Percentiles rank a stretch among this genome's conserved stretches.
Conservation (phyloP, 2,797 vertebrate genomes). For the Eleutherodactylus coqui region DNA sequence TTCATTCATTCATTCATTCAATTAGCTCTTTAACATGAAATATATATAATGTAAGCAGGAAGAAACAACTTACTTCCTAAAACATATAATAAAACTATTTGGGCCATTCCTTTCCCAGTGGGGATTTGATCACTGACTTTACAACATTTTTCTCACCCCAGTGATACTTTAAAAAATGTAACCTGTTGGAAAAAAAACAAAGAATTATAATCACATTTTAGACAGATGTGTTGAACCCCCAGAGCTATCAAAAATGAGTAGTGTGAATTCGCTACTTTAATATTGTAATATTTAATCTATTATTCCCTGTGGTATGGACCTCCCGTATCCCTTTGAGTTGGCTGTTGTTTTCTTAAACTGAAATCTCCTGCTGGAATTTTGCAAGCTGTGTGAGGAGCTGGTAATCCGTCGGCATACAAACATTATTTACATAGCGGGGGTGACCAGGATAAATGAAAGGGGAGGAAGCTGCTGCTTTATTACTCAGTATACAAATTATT, state of each 20-base stretch:
- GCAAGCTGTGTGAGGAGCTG: constrained; percentile 60
- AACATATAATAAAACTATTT: neutral
- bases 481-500: constrained; percentile 60
- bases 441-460: constrained; percentile 57
- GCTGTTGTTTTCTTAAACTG: constrained; percentile 56
- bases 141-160: neutral
- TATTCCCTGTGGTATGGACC: constrained; percentile 54
- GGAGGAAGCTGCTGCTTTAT: constrained; percentile 60
- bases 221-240: constrained; percentile 42
- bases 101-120: neutral
- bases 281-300: constrained; percentile 55
- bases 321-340: constrained; percentile 46
- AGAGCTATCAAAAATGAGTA: constrained; percentile 41
- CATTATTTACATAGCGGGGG: constrained; percentile 62
- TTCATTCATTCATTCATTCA: too few species aligned
- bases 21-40: too few species aligned
- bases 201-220: constrained; percentile 16
- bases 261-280: constrained; percentile 46
- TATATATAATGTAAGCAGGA: too few species aligned
- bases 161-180: constrained; percentile 6
- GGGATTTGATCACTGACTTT: neutral
- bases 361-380: constrained; percentile 63
- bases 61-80: neutral
- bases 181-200: constrained; percentile 10
- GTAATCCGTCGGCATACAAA: constrained; percentile 61